Evolutionary conservation across 2,797 vertebrate species (phyloP).

Genomic region (Channallabes apus): DNA sequence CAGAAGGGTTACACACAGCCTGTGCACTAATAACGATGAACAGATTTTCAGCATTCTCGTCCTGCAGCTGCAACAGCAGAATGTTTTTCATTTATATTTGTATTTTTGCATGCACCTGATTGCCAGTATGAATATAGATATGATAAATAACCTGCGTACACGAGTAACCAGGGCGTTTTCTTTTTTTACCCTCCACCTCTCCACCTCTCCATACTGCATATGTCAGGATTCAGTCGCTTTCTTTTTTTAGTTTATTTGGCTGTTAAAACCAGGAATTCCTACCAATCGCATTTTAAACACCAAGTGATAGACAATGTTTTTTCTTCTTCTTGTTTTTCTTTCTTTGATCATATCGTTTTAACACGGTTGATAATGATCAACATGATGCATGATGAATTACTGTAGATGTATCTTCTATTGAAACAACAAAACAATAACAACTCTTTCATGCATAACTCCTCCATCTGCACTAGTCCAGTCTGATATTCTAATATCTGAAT

Average conservation of each 20-base stretch:
- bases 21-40: background rate
- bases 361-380: background rate
- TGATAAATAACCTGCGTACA: constrained; percentile 41
- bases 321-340: background rate
- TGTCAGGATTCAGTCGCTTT: background rate
- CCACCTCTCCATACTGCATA: background rate
- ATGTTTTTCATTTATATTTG: background rate
- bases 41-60: background rate
- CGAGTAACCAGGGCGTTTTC: constrained; percentile 80
- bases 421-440: background rate
- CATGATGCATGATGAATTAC: too few relatives aligned
- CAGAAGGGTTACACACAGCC: background rate
- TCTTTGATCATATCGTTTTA: background rate
- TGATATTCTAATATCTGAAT: background rate
- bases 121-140: constrained; percentile 38
- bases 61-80: background rate
- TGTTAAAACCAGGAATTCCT: background rate
- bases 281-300: background rate
- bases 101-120: constrained; percentile 46
- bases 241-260: background rate
- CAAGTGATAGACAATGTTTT: background rate
- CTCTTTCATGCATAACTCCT: background rate
- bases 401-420: background rate
- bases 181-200: constrained; percentile 41
- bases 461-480: background rate